Percentiles rank a stretch among this genome's conserved stretches.
These are phyloP conservation scores for Branchellion lobata DNA, from an alignment of 2,888 invertebrate species.

Conservation along the genomic window DNA sequence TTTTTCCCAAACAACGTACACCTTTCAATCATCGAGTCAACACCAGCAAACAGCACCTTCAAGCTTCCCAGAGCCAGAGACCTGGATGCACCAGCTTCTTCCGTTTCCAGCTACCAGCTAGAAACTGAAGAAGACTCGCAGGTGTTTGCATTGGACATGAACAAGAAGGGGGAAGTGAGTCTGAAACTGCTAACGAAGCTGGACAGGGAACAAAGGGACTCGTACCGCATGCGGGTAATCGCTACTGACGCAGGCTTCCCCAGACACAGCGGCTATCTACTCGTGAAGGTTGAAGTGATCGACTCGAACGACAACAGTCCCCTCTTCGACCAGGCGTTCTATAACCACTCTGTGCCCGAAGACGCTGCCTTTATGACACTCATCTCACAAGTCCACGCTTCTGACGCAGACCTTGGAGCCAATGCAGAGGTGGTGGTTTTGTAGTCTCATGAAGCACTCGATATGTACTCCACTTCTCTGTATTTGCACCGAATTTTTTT, in stretches of 20 bases:
- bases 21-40: constrained; percentile 48
- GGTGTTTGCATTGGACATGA: constrained; percentile 39
- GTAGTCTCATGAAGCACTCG: background rate
- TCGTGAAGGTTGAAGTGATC: constrained; percentile 40
- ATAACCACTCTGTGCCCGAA: constrained; percentile 46
- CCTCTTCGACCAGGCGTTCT: constrained; percentile 37
- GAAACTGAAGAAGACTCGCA: background rate
- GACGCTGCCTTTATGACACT: constrained; percentile 4
- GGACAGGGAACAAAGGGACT: constrained; percentile 54
- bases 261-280: constrained; percentile 32
- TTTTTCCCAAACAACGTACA: constrained; percentile 43
- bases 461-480: too few relatives aligned
- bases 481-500: too few relatives aligned
- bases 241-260: constrained; percentile 46
- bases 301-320: constrained; percentile 47
- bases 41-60: constrained; percentile 45
- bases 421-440: background rate
- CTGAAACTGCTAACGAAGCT: constrained; percentile 51
- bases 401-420: background rate
- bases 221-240: constrained; percentile 39
- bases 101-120: constrained; percentile 45
- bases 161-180: constrained; percentile 40
- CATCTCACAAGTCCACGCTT: background rate
- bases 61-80: constrained; percentile 48
- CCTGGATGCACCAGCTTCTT: constrained; percentile 41